Base-by-base conservation (phyloP, 2,797 vertebrate genomes). In the Mormyrops boulengeri region DNA sequence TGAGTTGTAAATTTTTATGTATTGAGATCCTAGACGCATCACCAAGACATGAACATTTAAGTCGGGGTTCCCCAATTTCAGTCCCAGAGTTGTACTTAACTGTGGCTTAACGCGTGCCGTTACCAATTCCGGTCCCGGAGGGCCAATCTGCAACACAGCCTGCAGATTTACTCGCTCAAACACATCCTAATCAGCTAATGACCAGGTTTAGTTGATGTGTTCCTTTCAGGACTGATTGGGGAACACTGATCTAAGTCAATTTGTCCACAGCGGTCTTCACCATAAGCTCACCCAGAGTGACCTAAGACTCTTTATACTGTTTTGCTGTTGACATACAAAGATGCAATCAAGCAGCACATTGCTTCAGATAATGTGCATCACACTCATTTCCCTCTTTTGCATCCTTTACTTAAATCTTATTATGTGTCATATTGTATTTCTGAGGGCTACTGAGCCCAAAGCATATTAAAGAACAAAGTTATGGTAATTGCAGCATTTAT, bases 1-100 rank as follows among this genome's bases (percentile, higher is more conserved):
- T 55, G 34, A 88, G 47, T 80, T 88, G 26, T 80, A 82, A 44
- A 82, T 55, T 55, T 53, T 82, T 17, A 82, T 89, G 8, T 22
- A 84, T 84, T 89, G 53, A 44, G 77, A 84, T 85, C 77, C 52
- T 85, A 26, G 3, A 89, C 77, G 12, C n/a, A 17, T 84, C 49
- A 30, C 11, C 84, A 89, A 60, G 30, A 53, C 52, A 55, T 88
- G 88, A 80, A 50, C 73, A 53, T 80, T 17, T 73, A 38, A 73
- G 66, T 73, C 12, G 38, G 4, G 30, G 30, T 73, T 73, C 4
- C 66, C 66, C 66, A 34, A 38, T 38, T 69, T 26, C 12, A 11
- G 62, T 69, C 26, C 62, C 0, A 3, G 62, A 30, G 55, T 60
- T n/a, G 55, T 22, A n/a, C 55, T 60, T 60, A 2, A 60, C 55